A percentile compares a stretch with the other conserved stretches of the same genome.
phyloP scores from a whole-genome alignment of 2,113 vertebrate genomes.

The Callipepla californica region DNA sequence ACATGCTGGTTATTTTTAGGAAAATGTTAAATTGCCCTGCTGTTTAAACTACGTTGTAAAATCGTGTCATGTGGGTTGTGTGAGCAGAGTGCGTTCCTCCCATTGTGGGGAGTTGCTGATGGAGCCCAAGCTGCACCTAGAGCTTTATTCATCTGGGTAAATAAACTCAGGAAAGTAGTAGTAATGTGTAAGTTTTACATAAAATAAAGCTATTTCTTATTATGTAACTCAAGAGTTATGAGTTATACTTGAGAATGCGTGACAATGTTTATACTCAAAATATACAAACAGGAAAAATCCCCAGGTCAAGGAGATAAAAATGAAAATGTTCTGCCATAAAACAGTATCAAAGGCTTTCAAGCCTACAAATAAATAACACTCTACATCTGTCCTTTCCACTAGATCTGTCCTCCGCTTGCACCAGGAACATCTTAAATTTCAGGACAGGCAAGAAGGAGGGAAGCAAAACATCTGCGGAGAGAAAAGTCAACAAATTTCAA shows the following conservation, averaged over 20 bases:
- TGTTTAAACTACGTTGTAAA: not conserved
- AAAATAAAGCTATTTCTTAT: not conserved
- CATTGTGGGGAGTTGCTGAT: not conserved
- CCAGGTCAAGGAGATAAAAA: not conserved
- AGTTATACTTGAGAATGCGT: not conserved
- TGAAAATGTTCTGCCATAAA: slow-evolving; percentile 10
- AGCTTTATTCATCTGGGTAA: not conserved
- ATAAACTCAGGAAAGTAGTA: not conserved
- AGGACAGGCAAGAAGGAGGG: slow-evolving; percentile 60
- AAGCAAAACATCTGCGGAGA: slow-evolving; percentile 74
- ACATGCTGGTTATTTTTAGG: not conserved
- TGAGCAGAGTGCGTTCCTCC: not conserved
- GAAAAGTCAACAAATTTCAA: slow-evolving; percentile 78
- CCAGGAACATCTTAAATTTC: slow-evolving; percentile 75
- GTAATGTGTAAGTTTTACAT: not conserved
- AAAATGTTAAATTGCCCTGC: rapidly evolving
- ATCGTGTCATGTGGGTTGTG: not conserved
- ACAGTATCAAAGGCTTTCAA: slow-evolving; percentile 20
- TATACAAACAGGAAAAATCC: not conserved
- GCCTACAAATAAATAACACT: slow-evolving; percentile 20
- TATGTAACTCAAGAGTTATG: not conserved
- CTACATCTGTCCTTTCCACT: slow-evolving; percentile 9
- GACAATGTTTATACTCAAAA: slow-evolving; percentile 16
- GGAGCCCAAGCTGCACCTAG: not conserved
- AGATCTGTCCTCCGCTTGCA: slow-evolving; percentile 20